Percentiles rank a stretch among this genome's conserved stretches.
Conservation (phyloP, 2,113 vertebrate species). For the Dicaeum eximium region DNA sequence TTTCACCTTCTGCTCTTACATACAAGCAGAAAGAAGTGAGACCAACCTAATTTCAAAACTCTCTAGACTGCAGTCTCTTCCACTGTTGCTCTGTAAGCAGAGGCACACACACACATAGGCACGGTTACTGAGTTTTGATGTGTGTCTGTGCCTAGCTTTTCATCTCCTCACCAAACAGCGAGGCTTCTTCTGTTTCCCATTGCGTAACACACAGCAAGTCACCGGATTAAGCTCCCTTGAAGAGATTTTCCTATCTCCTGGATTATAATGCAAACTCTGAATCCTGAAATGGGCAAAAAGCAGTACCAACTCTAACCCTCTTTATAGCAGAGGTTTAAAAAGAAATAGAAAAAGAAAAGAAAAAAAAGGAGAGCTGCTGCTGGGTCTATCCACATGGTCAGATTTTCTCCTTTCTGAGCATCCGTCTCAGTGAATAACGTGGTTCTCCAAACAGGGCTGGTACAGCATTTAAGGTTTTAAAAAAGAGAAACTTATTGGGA, state of each 20-base stretch:
- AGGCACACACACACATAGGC: conserved; percentile 53
- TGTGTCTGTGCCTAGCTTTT: conserved; percentile 56
- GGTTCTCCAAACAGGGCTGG: neutral
- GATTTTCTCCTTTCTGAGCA: conserved; percentile 35
- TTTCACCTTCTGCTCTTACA: conserved; percentile 35
- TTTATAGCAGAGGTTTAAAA: conserved; percentile 27
- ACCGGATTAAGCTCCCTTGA: conserved; percentile 57
- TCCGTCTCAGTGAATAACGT: conserved; percentile 29
- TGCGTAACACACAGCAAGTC: conserved; percentile 72
- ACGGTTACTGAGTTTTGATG: conserved; percentile 56
- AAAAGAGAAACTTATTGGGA: conserved; percentile 58
- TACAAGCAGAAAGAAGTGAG: conserved; percentile 56
- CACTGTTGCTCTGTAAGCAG: conserved; percentile 61
- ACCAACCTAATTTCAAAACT: conserved; percentile 66
- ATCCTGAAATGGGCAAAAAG: conserved; percentile 50
- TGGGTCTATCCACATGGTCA: conserved; percentile 10
- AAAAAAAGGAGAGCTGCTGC: neutral
- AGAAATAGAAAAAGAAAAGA: neutral
- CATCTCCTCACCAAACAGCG: conserved; percentile 58
- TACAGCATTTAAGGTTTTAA: conserved; percentile 25
- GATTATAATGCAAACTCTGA: conserved; percentile 58
- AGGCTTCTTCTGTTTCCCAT: conserved; percentile 66
- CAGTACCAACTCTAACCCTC: conserved; percentile 55
- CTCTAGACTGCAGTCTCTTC: conserved; percentile 59
- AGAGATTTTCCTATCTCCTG: conserved; percentile 58